phyloP scores from a whole-genome alignment of 1,140 invertebrate genomes.

The Orussus abietinus region DNA sequence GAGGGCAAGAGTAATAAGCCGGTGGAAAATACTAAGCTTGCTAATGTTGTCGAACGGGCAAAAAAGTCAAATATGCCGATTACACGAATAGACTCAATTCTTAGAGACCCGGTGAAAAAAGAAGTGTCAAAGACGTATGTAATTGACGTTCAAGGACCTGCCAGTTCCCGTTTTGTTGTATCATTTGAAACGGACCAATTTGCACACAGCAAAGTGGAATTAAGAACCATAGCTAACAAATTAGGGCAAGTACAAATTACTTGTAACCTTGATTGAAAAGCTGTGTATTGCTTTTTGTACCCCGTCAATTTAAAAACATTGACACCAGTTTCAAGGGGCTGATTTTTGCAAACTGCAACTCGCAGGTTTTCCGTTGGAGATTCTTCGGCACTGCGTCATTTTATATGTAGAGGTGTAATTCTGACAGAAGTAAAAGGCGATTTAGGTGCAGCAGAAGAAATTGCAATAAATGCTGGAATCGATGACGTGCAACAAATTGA shows the following conservation, averaged over 20 bases:
- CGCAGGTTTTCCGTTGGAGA: slow-evolving; percentile 21
- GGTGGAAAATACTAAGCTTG: slow-evolving; percentile 54
- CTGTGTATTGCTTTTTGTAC: slow-evolving; percentile 7
- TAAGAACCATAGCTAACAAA: slow-evolving; percentile 52
- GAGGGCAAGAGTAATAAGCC: slow-evolving; percentile 58
- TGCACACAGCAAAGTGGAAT: slow-evolving; percentile 29
- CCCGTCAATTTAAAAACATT: not conserved
- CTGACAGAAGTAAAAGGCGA: slow-evolving; percentile 37
- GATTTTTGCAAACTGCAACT: slow-evolving; percentile 20
- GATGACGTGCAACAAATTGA: slow-evolving; percentile 59
- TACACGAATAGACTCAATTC: slow-evolving; percentile 56
- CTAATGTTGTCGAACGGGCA: slow-evolving; percentile 57
- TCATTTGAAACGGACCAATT: slow-evolving; percentile 45
- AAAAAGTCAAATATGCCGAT: slow-evolving; percentile 59
- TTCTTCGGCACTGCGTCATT: slow-evolving; percentile 42
- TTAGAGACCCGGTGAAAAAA: slow-evolving; percentile 52
- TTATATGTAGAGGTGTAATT: slow-evolving; percentile 56
- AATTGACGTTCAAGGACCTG: slow-evolving; percentile 52
- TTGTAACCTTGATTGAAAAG: not conserved
- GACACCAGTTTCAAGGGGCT: slow-evolving; percentile 26
- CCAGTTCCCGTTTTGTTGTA: slow-evolving; percentile 44
- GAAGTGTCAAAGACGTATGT: slow-evolving; percentile 33
- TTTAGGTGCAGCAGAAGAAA: slow-evolving; percentile 57
- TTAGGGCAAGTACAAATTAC: slow-evolving; percentile 37
- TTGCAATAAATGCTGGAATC: slow-evolving; percentile 61